Conservation (phyloP, 37 sponge, comb jelly and placozoan genomes). For the Cliona cf. orientalis region DNA sequence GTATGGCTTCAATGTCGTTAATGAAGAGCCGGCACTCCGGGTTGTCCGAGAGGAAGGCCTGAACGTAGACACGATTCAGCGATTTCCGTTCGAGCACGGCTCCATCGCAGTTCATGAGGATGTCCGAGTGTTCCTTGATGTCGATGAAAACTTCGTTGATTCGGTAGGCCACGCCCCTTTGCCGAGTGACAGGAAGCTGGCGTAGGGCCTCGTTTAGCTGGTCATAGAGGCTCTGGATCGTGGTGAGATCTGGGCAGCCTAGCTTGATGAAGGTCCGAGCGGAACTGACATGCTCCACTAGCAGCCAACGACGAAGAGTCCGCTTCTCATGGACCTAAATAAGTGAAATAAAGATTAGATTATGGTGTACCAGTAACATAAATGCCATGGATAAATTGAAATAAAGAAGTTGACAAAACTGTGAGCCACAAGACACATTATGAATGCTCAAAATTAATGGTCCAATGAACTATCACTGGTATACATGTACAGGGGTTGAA, state of each 20-base stretch:
- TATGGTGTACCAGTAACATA: no score
- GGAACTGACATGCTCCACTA: slow-evolving; percentile 78
- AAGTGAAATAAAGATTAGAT: not conserved
- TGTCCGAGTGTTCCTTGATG: slow-evolving; percentile 79
- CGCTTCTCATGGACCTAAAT: slow-evolving; percentile 65
- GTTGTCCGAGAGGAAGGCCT: slow-evolving; percentile 70
- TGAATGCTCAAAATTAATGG: not conserved
- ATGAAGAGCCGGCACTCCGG: slow-evolving; percentile 74
- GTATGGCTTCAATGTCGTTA: slow-evolving; percentile 78
- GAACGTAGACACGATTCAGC: slow-evolving; percentile 72
- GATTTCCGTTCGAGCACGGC: slow-evolving; percentile 83
- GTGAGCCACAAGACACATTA: not conserved
- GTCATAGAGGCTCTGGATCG: slow-evolving; percentile 65
- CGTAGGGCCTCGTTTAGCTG: slow-evolving; percentile 77
- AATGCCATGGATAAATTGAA: not conserved
- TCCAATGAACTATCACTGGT: not conserved
- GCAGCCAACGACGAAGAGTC: slow-evolving; percentile 73
- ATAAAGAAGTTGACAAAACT: not conserved
- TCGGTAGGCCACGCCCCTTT: slow-evolving; percentile 75
- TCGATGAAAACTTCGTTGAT: slow-evolving; percentile 92
- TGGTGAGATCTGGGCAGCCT: slow-evolving; percentile 65
- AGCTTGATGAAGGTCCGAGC: slow-evolving; percentile 71
- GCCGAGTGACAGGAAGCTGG: slow-evolving; percentile 77
- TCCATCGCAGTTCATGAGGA: slow-evolving; percentile 92
- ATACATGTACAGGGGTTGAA: no score